Evolutionary conservation across 1,140 invertebrate genomes (phyloP), one percentile per base, ranked within the genome.

Genomic region (Hyles euphorbiae): DNA sequence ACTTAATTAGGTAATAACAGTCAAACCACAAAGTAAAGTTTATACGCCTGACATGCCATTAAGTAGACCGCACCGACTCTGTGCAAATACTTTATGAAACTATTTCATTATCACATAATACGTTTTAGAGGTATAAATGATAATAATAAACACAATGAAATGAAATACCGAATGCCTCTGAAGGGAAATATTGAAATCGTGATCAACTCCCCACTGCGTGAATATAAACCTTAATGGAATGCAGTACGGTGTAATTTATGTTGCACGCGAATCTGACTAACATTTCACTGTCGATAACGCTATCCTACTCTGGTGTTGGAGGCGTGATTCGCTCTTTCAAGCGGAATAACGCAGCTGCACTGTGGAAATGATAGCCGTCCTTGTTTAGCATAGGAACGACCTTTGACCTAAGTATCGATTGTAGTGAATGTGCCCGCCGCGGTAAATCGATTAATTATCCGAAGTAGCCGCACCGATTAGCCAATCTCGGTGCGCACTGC

Each of bases 341-440:
- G 70, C 69, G 66, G 72, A 78, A 78, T 83, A 75, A 70, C 69
- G 73, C 67, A 69, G 78, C 71, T 76, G 56, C 78, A 70, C 70
- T 52, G 66, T 66, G 71, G 68, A 72, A 82, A 77, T 58, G 81
- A 81, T 81, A 74, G 68, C 78, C 69, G 75, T 87, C 84, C 76
- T 70, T 64, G 76, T 87, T 81, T 77, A 70, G 61, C 82, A 65
- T 61, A 68, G 63, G 52, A 60, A 61, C 75, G 81, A 85, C 82
- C 81, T 81, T 80, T 87, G 84, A 87, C 84, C 82, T 80, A 78
- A 76, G 74, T 76, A 79, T 83, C 82, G 83, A 83, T 83, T 78
- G 70, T 79, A 72, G 79, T 81, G 78, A 87, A 85, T 83, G 80
- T 81, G 76, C 72, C 67, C 73, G 67, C 71, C 62, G 68, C 60